Base-by-base conservation (phyloP, 1,140 invertebrate genomes). In the Pachypsylla venusta region DNA sequence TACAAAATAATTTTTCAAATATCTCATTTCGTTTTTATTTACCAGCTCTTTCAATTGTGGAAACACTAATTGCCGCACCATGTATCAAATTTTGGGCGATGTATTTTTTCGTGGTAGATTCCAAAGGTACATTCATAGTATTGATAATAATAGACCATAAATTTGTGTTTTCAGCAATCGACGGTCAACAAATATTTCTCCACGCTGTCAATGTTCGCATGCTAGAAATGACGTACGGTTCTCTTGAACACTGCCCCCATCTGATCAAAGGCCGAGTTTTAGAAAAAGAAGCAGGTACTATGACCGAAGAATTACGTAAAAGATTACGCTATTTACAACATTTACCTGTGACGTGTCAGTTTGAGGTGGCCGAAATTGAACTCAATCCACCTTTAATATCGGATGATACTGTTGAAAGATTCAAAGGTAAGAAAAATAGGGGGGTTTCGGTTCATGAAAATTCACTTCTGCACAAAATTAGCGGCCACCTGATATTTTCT, bases 141-240 rank as follows among this genome's bases (percentile, higher is more conserved):
- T n/a, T n/a, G n/a, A n/a, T n/a, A n/a, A n/a, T n/a, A n/a, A n/a
- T n/a, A n/a, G n/a, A n/a, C n/a, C n/a, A n/a, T n/a, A n/a, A n/a
- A 16, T 53, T 65, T 64, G 64, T 65, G 62, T 59, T 75, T 76
- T 39, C 65, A 88, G 87, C 85, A 59, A 75, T 77, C 28, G 90
- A 94, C 75, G 93, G 93, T 0, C 92, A 95, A 70, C 86, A 93
- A 68, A 81, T 96, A 25, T 98, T 91, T 71, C 71, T 98, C 53
- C 88, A 96, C 74, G 82, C 88, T 2, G 70, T 98, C 62, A 97
- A 98, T 73, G 82, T 89, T 1, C 83, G 85, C 55, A 93, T 96
- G 81, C 70, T 98, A 61, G 84, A 88, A 67, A 79, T 82, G 48
- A 82, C 88, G 53, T 96, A 92, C 75, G 89, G 89, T 16, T 78